Base-by-base conservation (phyloP, 2,797 vertebrate species). In the Tragopan temminckii region DNA sequence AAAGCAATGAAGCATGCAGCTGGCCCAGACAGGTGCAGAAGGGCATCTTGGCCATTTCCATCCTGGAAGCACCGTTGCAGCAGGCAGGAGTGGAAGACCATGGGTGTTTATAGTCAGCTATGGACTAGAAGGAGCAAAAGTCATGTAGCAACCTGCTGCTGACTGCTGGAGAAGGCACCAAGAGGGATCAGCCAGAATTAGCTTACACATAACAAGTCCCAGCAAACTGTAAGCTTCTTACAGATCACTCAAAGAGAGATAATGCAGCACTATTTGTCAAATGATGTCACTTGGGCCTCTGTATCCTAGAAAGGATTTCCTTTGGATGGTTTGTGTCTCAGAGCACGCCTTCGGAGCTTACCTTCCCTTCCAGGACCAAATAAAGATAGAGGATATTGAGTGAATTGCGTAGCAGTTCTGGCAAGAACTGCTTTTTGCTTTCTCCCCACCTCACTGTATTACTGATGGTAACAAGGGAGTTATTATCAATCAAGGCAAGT, bases 401-500 rank as follows among this genome's bases (percentile, higher is more conserved):
- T 88, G 94, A 97, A 97, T 87, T 96, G 88, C 86, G 93, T 85
- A 50, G 95, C 94, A 96, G 96, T 97, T 96, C 90, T 95, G 88
- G 83, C 86, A 91, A 11, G 20, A 96, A 93, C 80, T 80, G 85
- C 80, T 68, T 94, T 80, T 88, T 95, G 46, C 71, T 96, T 90
- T 70, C 70, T 94, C 88, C 46, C 52, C 92, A 91, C 81, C 96
- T 94, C 91, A 96, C 88, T 1, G 11, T 78, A 80, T 96, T 96
- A 95, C 94, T 74, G 96, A 96, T 91, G 93, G 95, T 96, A 97
- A 96, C 97, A 94, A 95, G 97, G 95, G 97, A 97, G 96, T 96
- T 97, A 96, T 97, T 97, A 97, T 97, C 97, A 97, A 97, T 98
- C 97, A 97, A 97, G 92, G 57, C 93, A 90, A 93, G 96, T 83